Percentiles rank a stretch among this genome's conserved stretches.
Conservation (phyloP, 2,113 vertebrate species). For the Puffinus mauretanicus region DNA sequence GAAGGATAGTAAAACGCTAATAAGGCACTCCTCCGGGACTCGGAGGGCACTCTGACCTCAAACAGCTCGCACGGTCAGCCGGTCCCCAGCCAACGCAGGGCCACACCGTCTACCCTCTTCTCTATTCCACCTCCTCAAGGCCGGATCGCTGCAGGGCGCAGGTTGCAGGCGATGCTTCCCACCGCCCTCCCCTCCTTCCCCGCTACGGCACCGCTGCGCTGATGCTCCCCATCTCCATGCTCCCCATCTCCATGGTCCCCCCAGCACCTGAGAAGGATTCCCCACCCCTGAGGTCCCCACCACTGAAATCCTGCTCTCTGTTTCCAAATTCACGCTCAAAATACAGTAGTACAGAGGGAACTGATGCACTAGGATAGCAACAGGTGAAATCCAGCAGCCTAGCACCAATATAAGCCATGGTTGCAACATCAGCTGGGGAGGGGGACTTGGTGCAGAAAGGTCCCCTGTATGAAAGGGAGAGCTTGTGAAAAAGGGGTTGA, state of each 20-base stretch:
- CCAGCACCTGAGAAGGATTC: neutral
- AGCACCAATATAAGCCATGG: fast-evolving
- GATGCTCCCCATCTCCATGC: neutral
- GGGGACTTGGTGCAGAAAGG: neutral
- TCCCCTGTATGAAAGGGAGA: neutral
- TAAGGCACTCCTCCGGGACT: neutral
- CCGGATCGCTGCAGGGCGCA: fast-evolving
- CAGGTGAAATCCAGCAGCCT: neutral
- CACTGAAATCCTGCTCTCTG: neutral
- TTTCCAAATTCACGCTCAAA: neutral
- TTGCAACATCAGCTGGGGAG: neutral
- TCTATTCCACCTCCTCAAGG: neutral
- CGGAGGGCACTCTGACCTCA: neutral
- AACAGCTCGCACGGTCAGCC: neutral
- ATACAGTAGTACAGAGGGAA: neutral
- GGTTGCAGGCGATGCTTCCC: fast-evolving
- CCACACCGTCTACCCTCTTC: neutral
- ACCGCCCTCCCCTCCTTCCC: neutral
- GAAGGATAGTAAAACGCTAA: neutral
- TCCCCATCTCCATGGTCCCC: neutral
- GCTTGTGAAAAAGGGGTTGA: neutral
- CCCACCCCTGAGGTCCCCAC: neutral
- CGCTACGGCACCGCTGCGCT: fast-evolving
- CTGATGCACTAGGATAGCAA: neutral
- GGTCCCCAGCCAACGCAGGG: neutral